Base-by-base conservation (phyloP, 1,140 invertebrate genomes). In the Ceratitis capitata region DNA sequence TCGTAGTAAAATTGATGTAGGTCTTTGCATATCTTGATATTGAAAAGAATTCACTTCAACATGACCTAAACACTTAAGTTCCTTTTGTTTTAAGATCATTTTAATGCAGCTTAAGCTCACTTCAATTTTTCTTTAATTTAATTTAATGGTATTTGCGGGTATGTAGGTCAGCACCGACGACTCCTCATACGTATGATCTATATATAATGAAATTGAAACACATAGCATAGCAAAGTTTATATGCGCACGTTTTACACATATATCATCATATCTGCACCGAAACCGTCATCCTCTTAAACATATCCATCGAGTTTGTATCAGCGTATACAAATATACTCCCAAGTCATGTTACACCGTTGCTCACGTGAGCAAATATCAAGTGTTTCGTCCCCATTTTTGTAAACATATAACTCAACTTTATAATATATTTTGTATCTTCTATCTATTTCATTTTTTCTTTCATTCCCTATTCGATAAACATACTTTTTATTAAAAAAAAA, bases 331-430 rank as follows among this genome's bases (percentile, higher is more conserved):
- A 32, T 64, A 26, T 64, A 64, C 29, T 42, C 7, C 29, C 23
- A 10, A 45, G 69, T 45, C 23, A 78, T 45, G 69, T 78, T 19
- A 2, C 39, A 45, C 42, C n/a, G 5, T 19, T 23, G 69, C 69
- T 19, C 42, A 78, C 69, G 69, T 78, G 69, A 45, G 39, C 69
- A 78, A 78, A 78, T 78, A 78, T 45, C 69, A 78, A 78, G 35
- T 45, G 69, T n/a, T 78, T 47, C 42, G 39, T 42, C 69, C 69
- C 39, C 69, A 78, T 10, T 45, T 39, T 23, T 45, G 45, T 35
- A 35, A 78, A 26, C 19, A 45, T n/a, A 78, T 39, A 78, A 78
- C 42, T 78, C 42, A 78, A 45, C 32, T 45, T 78, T 9, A 26
- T 19, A 45, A 3, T n/a, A n/a, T n/a, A 45, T n/a, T 35, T 26